Percentiles rank a stretch among this genome's conserved stretches.
phyloP scores from a whole-genome alignment of 2,113 vertebrate species.

The Platichthys flesus region DNA sequence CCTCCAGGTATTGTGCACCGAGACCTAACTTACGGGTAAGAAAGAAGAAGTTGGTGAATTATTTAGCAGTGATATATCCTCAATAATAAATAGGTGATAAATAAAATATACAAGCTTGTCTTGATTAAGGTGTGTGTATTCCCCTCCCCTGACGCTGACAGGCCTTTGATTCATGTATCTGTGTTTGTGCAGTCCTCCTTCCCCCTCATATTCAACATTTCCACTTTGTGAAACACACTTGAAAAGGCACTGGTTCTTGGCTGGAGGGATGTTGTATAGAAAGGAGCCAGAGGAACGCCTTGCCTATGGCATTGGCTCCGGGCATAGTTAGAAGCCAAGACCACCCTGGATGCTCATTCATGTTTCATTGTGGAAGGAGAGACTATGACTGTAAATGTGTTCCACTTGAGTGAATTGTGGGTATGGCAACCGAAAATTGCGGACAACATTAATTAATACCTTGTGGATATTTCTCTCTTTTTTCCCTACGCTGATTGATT shows the following conservation, averaged over 20 bases:
- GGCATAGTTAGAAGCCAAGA: constrained; percentile 71
- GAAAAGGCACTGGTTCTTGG: constrained; percentile 73
- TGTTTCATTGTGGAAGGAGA: constrained; percentile 73
- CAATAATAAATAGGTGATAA: constrained; percentile 81
- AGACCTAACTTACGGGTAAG: constrained; percentile 71
- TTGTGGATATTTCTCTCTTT: constrained; percentile 74
- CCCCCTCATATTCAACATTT: constrained; percentile 76
- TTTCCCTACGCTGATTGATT: constrained; percentile 73
- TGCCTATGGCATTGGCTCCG: constrained; percentile 77
- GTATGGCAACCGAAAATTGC: constrained; percentile 41
- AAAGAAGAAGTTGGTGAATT: constrained; percentile 72
- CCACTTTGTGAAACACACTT: constrained; percentile 77
- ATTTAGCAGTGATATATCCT: constrained; percentile 76
- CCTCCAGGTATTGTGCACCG: constrained; percentile 62
- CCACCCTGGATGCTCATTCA: constrained; percentile 81
- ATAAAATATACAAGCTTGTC: constrained; percentile 81
- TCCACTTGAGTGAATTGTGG: constrained; percentile 69
- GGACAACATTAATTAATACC: constrained; percentile 79
- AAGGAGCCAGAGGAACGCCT: constrained; percentile 74
- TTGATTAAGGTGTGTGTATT: constrained; percentile 80
- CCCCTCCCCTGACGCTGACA: constrained; percentile 66
- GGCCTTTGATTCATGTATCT: constrained; percentile 76
- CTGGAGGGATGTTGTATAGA: constrained; percentile 77
- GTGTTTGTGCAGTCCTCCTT: constrained; percentile 69
- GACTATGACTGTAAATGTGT: constrained; percentile 64